These are phyloP conservation scores for Irena cyanogastra DNA, from an alignment of 2,113 vertebrate genomes.

Conservation along the genomic window DNA sequence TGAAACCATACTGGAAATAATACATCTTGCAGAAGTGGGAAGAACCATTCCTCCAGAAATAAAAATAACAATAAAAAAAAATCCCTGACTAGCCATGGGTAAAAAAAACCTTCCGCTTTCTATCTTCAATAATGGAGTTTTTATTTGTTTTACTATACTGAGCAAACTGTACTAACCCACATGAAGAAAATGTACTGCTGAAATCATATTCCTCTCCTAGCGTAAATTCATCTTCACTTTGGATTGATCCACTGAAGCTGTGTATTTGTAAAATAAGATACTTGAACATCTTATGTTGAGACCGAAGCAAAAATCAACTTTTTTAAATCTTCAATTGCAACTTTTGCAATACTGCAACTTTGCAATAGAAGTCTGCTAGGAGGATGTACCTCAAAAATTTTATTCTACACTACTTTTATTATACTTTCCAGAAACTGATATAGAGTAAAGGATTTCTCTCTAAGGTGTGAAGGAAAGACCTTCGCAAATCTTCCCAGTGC, in stretches of 20 bases:
- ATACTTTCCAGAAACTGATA: neutral
- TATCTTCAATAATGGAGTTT: neutral
- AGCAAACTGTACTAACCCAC: neutral
- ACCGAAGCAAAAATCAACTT: neutral
- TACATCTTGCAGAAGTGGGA: neutral
- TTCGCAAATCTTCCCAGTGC: constrained; percentile 7
- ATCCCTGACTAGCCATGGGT: neutral
- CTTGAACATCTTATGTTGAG: neutral
- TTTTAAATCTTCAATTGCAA: neutral
- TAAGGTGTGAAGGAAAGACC: neutral
- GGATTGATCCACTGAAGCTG: neutral
- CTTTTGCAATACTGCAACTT: neutral
- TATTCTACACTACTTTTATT: neutral
- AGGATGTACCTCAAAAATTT: neutral
- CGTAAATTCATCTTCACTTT: neutral
- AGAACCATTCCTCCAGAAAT: neutral
- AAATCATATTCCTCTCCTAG: neutral
- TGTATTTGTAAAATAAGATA: neutral
- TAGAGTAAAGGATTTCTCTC: constrained; percentile 1
- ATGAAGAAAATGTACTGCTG: neutral
- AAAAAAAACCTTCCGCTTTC: neutral
- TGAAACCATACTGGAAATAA: neutral
- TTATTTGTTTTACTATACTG: neutral
- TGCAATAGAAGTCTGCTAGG: neutral
- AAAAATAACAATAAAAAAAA: neutral